Percentiles rank a stretch among this genome's conserved stretches.
Evolutionary conservation across 2,113 vertebrate genomes (phyloP).

Genomic region (Oophaga pumilio): DNA sequence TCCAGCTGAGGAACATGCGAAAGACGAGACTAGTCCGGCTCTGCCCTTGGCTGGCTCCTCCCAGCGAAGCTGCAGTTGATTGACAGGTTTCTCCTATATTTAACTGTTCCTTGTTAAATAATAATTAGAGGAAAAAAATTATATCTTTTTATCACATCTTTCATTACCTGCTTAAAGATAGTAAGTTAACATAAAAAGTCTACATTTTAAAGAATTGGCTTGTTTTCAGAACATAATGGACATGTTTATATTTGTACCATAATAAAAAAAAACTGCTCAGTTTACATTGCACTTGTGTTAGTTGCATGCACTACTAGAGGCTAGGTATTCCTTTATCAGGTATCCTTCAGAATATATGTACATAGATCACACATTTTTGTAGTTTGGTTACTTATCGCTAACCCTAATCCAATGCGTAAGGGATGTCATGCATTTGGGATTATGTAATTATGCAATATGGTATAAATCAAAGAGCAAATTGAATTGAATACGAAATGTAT

Average conservation of each 20-base stretch:
- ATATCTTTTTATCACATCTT: too few relatives aligned
- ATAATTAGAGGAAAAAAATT: too few relatives aligned
- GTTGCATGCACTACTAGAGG: constrained; percentile 2
- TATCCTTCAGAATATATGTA: background rate
- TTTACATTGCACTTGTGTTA: background rate
- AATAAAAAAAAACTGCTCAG: background rate
- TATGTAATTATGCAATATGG: background rate
- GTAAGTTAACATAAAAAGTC: too few relatives aligned
- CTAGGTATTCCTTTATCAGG: constrained; percentile 4
- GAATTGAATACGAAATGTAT: background rate
- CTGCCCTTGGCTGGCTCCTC: too few relatives aligned
- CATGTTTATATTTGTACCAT: background rate
- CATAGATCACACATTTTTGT: background rate
- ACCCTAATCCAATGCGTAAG: background rate
- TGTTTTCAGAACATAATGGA: too few relatives aligned
- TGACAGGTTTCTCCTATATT: too few relatives aligned
- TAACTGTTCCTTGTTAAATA: too few relatives aligned
- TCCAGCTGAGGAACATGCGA: too few relatives aligned
- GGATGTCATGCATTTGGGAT: background rate
- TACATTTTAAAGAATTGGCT: too few relatives aligned
- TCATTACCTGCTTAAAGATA: too few relatives aligned
- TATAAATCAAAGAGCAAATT: background rate
- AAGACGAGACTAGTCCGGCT: too few relatives aligned
- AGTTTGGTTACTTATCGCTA: background rate
- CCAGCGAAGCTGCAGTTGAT: too few relatives aligned